Conservation (phyloP, 2,888 invertebrate species). For the Eulithis testata region DNA sequence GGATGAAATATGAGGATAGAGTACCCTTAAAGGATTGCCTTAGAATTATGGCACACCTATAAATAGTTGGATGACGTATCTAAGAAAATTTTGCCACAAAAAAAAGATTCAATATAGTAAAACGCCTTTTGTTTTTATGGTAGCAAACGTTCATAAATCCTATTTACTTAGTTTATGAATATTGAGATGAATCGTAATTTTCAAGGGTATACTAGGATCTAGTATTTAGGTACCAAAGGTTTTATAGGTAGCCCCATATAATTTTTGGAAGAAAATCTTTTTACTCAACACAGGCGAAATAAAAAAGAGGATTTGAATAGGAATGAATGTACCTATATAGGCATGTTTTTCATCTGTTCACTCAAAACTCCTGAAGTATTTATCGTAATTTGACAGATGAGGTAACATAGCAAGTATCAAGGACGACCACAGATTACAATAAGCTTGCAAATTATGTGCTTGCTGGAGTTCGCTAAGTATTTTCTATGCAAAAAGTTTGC, state of each 20-base stretch:
- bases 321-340: no score
- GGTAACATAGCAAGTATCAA: not conserved
- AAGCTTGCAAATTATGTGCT: conserved; percentile 32
- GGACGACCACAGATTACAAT: conserved; percentile 20
- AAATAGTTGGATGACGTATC: conserved; percentile 43
- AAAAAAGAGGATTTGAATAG: no score
- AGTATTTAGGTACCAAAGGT: no score
- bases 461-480: conserved; percentile 35
- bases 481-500: conserved; percentile 32
- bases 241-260: no score
- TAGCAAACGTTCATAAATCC: conserved; percentile 19
- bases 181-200: not conserved
- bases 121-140: conserved; percentile 38
- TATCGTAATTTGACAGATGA: no score
- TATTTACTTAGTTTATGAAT: conserved; percentile 1
- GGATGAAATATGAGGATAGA: conserved; percentile 47
- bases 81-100: conserved; percentile 28
- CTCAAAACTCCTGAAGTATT: no score
- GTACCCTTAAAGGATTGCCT: conserved; percentile 40
- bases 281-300: no score
- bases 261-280: no score
- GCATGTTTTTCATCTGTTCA: no score
- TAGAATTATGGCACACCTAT: conserved; percentile 40
- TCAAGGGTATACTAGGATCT: no score
- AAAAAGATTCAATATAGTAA: conserved; percentile 28